Evolutionary conservation across 2,797 vertebrate species (phyloP), one percentile per base, ranked within the genome.

Genomic region (Sylvia borin): DNA sequence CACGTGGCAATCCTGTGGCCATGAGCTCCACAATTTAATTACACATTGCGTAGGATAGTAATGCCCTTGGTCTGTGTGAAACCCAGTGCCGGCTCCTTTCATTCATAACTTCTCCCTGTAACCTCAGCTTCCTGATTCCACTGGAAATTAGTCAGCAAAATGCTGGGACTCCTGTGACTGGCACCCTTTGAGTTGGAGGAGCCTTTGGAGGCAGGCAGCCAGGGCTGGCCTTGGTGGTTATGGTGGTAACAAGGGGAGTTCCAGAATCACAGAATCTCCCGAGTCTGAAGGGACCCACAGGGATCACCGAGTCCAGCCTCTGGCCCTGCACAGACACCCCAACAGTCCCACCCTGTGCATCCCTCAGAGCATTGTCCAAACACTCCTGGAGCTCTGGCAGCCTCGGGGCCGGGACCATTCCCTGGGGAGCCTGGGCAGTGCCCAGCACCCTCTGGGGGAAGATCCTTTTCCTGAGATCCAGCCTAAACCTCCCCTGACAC

Each of bases 51-150:
- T 73, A 79, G 95, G 89, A 70, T 29, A 55, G 87, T 43, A 82
- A 77, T 95, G 95, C 85, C 92, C 94, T 93, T 67, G 85, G 72
- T 92, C 91, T 88, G 89, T 0, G 0, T n/a, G 87, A 87, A 92
- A 16, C 89, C 84, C 78, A 40, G 67, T 9, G 13, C 86, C 5
- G 0, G 53, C 85, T 92, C 32, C 16, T 92, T 91, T 96, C 95
- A 96, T 96, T 96, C 94, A 95, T 89, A 93, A 87, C 62, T 93
- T 94, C 80, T 95, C 71, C 53, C 64, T 51, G 67, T 64, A 95
- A 90, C 80, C 83, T 91, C 95, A 95, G 84, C 93, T 94, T 95
- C 95, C 85, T 91, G 92, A 95, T 93, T 85, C 86, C 84, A 73
- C 64, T 85, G 88, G 86, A 87, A 96, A 93, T 88, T 70, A 94